Evolutionary conservation across 2,797 vertebrate genomes (phyloP).

Genomic region (Chloroceryle inda): DNA sequence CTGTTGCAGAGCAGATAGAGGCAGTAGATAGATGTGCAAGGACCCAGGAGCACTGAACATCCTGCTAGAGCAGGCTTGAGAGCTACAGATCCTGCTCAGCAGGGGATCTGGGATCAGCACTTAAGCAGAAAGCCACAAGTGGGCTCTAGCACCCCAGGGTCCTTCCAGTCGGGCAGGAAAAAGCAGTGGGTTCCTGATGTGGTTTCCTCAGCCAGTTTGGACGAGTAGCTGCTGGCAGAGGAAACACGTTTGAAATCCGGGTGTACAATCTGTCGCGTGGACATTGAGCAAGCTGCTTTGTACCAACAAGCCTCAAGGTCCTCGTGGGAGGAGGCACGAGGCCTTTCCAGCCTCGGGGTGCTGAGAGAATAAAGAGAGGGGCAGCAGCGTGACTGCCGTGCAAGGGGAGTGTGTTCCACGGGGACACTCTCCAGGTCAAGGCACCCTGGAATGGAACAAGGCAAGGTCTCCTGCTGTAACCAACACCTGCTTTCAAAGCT

Average conservation of each 20-base stretch:
- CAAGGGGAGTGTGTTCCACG: neutral
- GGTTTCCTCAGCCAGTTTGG: neutral
- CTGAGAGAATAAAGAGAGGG: too few species aligned
- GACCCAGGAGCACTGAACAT: neutral
- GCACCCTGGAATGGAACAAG: neutral
- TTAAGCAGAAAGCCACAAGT: neutral
- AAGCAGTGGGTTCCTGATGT: neutral
- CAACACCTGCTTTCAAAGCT: neutral
- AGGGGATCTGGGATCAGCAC: neutral
- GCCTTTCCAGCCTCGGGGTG: neutral
- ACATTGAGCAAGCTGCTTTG: neutral
- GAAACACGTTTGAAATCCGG: neutral
- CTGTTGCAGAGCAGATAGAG: neutral
- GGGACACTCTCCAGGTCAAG: neutral
- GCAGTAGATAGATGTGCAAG: neutral
- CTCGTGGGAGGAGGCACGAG: neutral
- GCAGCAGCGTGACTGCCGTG: rapidly evolving
- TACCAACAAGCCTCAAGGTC: neutral
- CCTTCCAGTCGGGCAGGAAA: neutral
- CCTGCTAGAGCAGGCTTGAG: neutral
- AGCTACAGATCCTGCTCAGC: neutral
- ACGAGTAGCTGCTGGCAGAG: neutral
- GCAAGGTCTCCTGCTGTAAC: neutral
- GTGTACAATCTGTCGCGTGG: rapidly evolving
- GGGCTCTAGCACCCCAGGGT: neutral